phyloP scores from a whole-genome alignment of 2,888 invertebrate genomes.

The Troides helena region DNA sequence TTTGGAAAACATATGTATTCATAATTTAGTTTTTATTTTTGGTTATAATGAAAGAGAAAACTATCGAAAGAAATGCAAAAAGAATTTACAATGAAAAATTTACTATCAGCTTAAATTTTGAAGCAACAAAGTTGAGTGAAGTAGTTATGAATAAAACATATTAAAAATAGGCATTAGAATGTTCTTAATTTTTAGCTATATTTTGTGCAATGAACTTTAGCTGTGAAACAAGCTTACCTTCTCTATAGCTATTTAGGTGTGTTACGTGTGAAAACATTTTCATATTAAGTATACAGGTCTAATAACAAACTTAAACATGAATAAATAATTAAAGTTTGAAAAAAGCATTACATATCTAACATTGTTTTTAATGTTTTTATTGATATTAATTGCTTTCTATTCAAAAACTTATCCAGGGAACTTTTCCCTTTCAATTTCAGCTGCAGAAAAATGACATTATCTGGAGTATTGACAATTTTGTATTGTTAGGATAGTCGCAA shows the following conservation, averaged over 20 bases:
- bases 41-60: too few relatives aligned
- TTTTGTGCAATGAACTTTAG: too few relatives aligned
- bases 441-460: slow-evolving; percentile 14
- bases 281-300: not conserved
- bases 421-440: slow-evolving; percentile 17
- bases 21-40: not conserved
- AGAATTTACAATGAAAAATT: too few relatives aligned
- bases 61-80: too few relatives aligned
- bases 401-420: slow-evolving; percentile 5
- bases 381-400: not conserved
- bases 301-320: not conserved
- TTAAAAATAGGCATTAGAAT: too few relatives aligned
- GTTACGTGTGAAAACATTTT: slow-evolving; percentile 24
- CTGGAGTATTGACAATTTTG: not conserved
- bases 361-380: not conserved
- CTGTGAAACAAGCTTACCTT: slow-evolving; percentile 11
- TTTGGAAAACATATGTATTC: not conserved
- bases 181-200: not conserved
- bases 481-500: not conserved
- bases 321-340: not conserved
- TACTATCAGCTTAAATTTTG: too few relatives aligned
- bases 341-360: slow-evolving; percentile 4
- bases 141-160: too few relatives aligned
- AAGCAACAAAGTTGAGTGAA: too few relatives aligned
- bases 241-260: slow-evolving; percentile 6